Conservation (phyloP, 1,140 invertebrate species). For the Neodiprion virginianus region DNA sequence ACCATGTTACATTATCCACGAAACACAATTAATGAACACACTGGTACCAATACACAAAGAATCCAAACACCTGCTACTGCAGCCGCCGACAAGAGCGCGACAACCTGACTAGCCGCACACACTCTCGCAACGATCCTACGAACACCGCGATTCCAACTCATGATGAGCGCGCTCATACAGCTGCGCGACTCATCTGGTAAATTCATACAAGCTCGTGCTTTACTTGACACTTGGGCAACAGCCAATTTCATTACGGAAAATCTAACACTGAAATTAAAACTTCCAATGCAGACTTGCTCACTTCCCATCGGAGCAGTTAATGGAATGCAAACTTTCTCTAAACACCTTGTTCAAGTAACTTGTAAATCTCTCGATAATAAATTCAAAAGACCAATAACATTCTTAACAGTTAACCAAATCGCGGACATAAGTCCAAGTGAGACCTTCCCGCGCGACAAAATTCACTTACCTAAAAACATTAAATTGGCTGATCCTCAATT, state of each 20-base stretch:
- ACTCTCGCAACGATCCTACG: not conserved
- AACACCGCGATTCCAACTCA: not conserved
- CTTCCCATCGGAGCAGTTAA: not conserved
- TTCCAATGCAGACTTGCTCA: not conserved
- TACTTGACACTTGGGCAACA: not conserved
- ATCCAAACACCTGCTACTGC: not conserved
- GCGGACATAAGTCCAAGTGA: constrained; percentile 7
- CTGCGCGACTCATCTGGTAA: not conserved
- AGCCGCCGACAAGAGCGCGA: not conserved
- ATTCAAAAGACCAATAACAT: constrained; percentile 7
- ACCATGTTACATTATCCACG: constrained; percentile 6
- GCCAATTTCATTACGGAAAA: not conserved
- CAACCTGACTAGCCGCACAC: not conserved
- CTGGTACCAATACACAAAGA: not conserved
- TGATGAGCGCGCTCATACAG: not conserved
- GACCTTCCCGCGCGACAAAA: constrained; percentile 1
- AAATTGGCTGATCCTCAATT: constrained; percentile 20
- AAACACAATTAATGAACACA: not conserved
- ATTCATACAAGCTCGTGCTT: not conserved
- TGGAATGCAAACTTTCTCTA: not conserved
- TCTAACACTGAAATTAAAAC: not conserved
- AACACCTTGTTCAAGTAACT: not conserved
- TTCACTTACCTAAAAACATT: constrained; percentile 10
- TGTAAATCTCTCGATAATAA: not conserved
- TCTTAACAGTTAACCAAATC: constrained; percentile 15